Percentiles rank a stretch among this genome's conserved stretches.
Evolutionary conservation across 2,113 vertebrate genomes (phyloP).

Genomic region (Petromus typicus): DNA sequence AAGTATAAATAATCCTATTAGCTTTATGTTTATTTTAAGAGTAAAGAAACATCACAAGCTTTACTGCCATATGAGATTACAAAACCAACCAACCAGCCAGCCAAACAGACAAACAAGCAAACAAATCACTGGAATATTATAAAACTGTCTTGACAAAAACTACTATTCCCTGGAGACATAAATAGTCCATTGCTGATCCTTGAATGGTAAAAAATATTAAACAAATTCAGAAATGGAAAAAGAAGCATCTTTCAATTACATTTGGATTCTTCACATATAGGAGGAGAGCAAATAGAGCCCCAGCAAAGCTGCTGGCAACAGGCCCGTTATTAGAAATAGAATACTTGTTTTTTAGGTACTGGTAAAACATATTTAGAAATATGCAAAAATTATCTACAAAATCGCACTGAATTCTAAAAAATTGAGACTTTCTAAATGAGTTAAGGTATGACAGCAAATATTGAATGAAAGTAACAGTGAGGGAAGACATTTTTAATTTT

Average conservation of each 20-base stretch:
- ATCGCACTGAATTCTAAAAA: constrained; percentile 65
- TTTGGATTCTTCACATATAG: constrained; percentile 47
- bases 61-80: background rate
- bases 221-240: constrained; percentile 35
- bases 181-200: constrained; percentile 4
- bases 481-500: constrained; percentile 85
- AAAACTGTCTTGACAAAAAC: background rate
- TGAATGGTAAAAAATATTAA: background rate
- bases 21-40: constrained; percentile 39
- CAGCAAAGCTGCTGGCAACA: constrained; percentile 20
- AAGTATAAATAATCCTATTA: background rate
- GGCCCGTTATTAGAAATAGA: constrained; percentile 18
- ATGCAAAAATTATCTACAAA: constrained; percentile 17
- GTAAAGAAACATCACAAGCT: background rate
- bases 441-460: constrained; percentile 58
- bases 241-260: constrained; percentile 14
- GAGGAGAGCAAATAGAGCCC: background rate
- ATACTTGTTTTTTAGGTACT: constrained; percentile 26
- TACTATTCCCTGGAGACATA: constrained; percentile 20
- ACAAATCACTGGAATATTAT: background rate
- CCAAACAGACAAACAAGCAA: background rate
- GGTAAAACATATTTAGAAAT: constrained; percentile 58
- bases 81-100: background rate
- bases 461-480: constrained; percentile 81
- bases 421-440: background rate